Base-by-base conservation (phyloP, 64 coral and sea anemone genomes). In the Trachythela sp. region DNA sequence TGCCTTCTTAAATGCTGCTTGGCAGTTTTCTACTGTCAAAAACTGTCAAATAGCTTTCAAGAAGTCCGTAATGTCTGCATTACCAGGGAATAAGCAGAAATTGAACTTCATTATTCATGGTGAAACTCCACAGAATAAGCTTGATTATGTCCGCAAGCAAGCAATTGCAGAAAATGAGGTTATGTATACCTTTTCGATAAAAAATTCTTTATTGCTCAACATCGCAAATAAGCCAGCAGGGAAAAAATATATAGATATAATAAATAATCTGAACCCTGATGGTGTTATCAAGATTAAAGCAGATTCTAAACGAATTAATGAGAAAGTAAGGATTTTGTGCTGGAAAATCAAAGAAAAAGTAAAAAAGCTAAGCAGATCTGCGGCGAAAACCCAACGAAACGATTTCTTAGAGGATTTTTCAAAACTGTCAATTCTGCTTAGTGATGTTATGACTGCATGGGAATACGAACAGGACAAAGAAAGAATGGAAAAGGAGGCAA, bases 341-440 rank as follows among this genome's bases (percentile, higher is more conserved):
- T 68, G 59, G 59, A 68, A 68, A 68, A 68, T 22, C 30, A 68
- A 68, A 22, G 59, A 68, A n/a, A 68, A 68, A 68, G 59, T 68
- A n/a, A 68, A 68, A 68, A 68, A 68, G 30, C 59, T 68, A 6
- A 68, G 30, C 30, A 22, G 59, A 31, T 68, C 30, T n/a, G 59
- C 4, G 18, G 3, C 20, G 3, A 22, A 22, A 68, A 68, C 59
- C 30, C 20, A 68, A 68, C 3, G 59, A 68, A 68, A 31, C 15
- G 59, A 68, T 6, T 31, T 68, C 18, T n/a, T 68, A 6, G 59
- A 68, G 7, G 59, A 31, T n/a, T 68, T 22, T 22, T 68, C 59
- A 68, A 68, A 68, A 68, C 5, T 68, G 20, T 68, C 59, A 22
- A 68, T 68, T n/a, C 15, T 68, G 59, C 4, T 31, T n/a, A 68